Conservation (phyloP, 2,113 vertebrate genomes). For the Esox niger region DNA sequence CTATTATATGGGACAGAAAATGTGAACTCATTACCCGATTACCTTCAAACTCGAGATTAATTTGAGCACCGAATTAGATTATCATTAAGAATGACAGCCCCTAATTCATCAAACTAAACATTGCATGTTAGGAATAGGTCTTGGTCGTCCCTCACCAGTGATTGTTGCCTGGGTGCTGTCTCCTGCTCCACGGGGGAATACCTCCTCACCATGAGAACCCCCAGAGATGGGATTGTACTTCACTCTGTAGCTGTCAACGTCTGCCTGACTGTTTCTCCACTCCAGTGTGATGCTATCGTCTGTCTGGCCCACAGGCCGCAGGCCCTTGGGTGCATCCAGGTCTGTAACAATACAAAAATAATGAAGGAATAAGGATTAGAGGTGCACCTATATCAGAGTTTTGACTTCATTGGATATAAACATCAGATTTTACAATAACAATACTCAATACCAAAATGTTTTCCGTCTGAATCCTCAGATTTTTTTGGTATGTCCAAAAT, state of each 20-base stretch:
- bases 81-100: too few relatives aligned
- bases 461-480: too few relatives aligned
- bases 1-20: slow-evolving; percentile 52
- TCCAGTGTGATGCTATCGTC: slow-evolving; percentile 84
- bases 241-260: slow-evolving; percentile 78
- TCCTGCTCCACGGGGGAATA: slow-evolving; percentile 75
- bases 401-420: too few relatives aligned
- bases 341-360: slow-evolving; percentile 57
- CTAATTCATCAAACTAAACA: too few relatives aligned
- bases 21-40: neutral
- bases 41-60: too few relatives aligned
- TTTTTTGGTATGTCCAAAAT: too few relatives aligned
- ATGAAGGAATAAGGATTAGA: neutral
- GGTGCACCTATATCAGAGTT: too few relatives aligned
- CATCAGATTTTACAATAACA: too few relatives aligned
- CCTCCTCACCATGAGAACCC: slow-evolving; percentile 79
- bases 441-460: too few relatives aligned
- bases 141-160: slow-evolving; percentile 68
- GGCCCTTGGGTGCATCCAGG: slow-evolving; percentile 82
- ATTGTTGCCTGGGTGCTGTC: slow-evolving; percentile 78
- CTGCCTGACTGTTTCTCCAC: slow-evolving; percentile 86
- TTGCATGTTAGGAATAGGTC: too few relatives aligned
- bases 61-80: too few relatives aligned
- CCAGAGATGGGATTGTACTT: slow-evolving; percentile 91
- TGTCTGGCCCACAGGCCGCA: slow-evolving; percentile 80